Evolutionary conservation across 2,797 vertebrate genomes (phyloP).

Genomic region (Brachyalestes nurse): DNA sequence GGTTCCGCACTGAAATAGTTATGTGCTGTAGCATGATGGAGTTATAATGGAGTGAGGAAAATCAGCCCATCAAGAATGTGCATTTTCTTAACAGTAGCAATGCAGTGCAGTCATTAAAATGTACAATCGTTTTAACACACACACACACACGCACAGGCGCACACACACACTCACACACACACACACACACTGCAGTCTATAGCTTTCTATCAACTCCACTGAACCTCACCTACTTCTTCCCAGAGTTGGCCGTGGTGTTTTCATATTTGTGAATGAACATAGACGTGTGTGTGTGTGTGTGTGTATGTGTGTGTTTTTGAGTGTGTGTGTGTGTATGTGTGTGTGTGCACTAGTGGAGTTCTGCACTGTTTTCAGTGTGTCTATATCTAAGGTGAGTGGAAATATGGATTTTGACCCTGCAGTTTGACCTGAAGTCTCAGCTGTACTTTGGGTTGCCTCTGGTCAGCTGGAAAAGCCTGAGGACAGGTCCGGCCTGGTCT

Average conservation of each 20-base stretch:
- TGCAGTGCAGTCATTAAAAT: background rate
- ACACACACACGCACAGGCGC: background rate
- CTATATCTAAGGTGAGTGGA: background rate
- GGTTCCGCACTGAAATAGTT: too few relatives aligned
- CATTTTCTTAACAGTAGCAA: too few relatives aligned
- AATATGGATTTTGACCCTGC: conserved; percentile 33
- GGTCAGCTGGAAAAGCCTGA: conserved; percentile 25
- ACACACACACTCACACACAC: background rate
- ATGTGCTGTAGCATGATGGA: too few relatives aligned
- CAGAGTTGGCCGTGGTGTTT: background rate
- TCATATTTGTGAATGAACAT: background rate
- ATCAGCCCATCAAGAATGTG: too few relatives aligned
- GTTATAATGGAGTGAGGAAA: too few relatives aligned
- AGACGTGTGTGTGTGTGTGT: background rate
- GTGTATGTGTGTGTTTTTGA: too few relatives aligned
- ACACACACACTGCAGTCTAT: background rate
- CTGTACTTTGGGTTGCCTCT: conserved; percentile 16
- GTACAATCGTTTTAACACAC: background rate
- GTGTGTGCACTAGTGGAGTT: conserved; percentile 1
- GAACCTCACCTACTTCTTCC: background rate
- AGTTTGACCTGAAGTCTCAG: conserved; percentile 30
- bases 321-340: background rate
- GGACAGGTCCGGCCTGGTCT: background rate
- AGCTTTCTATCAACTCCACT: background rate
- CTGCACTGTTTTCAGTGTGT: conserved; percentile 9